These are phyloP conservation scores for Apocrypta bakeri DNA, from an alignment of 1,140 invertebrate genomes.

Conservation along the genomic window DNA sequence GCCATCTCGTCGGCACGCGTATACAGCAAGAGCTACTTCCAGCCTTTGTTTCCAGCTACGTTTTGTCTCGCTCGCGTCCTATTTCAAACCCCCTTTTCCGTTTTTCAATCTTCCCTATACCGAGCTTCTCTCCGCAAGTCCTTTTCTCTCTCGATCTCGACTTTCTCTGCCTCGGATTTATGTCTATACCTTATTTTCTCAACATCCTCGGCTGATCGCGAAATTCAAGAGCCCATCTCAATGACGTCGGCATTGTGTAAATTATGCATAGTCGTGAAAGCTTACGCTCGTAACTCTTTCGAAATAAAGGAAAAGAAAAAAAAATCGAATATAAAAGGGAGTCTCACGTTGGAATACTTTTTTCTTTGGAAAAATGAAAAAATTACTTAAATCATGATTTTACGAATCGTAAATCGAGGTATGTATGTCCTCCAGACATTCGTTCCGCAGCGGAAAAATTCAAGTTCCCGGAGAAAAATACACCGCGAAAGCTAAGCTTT, in stretches of 20 bases:
- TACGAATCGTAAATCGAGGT: no score
- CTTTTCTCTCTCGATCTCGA: not conserved
- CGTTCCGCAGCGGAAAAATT: not conserved
- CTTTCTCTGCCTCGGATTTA: not conserved
- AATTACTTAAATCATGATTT: not conserved
- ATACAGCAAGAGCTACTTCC: not conserved
- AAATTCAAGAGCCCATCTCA: no score
- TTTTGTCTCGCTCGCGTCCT: not conserved
- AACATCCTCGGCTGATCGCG: not conserved
- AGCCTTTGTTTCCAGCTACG: not conserved
- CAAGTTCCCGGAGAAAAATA: not conserved
- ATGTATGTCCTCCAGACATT: not conserved
- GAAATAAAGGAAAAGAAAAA: no score
- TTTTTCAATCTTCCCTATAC: not conserved
- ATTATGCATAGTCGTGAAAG: slow-evolving; percentile 18
- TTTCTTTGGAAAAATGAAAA: no score
- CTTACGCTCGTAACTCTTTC: slow-evolving; percentile 8
- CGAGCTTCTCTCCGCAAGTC: not conserved
- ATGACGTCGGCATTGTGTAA: not conserved
- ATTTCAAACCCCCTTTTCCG: not conserved
- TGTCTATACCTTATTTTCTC: not conserved
- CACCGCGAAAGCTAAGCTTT: not conserved
- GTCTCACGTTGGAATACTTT: no score
- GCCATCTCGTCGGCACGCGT: not conserved
- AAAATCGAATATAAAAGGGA: no score